phyloP scores from a whole-genome alignment of 2,888 invertebrate species.

The Octonoba sinensis region DNA sequence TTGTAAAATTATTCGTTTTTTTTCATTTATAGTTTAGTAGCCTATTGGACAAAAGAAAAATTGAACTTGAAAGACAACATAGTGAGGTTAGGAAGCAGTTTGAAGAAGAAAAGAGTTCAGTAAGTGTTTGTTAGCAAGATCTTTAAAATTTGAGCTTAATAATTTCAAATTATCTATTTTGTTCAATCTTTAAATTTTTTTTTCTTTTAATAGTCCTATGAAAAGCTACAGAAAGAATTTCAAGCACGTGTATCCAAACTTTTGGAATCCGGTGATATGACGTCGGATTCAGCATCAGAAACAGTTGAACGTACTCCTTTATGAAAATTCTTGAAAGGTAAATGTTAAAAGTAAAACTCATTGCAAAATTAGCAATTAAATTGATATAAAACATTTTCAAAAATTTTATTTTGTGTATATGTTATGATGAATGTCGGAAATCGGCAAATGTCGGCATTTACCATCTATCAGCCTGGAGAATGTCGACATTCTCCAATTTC shows the following conservation, averaged over 20 bases:
- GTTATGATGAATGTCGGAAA: too few relatives aligned
- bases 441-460: too few relatives aligned
- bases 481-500: too few relatives aligned
- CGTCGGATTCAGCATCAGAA: slow-evolving; percentile 21
- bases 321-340: slow-evolving; percentile 51
- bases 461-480: too few relatives aligned
- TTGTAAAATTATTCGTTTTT: background rate
- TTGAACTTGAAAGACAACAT: slow-evolving; percentile 83
- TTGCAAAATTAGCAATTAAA: too few relatives aligned
- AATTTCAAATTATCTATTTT: background rate
- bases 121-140: slow-evolving; percentile 30
- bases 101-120: slow-evolving; percentile 76
- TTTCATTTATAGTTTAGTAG: slow-evolving; percentile 75
- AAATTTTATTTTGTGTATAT: too few relatives aligned
- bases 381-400: too few relatives aligned
- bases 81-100: slow-evolving; percentile 81
- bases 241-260: slow-evolving; percentile 35
- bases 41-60: slow-evolving; percentile 81
- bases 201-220: background rate
- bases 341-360: background rate
- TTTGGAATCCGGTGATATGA: slow-evolving; percentile 10
- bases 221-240: slow-evolving; percentile 48
- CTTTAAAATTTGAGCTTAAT: background rate
- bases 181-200: background rate
- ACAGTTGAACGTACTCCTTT: slow-evolving; percentile 48